Percentiles rank a stretch among this genome's conserved stretches.
phyloP scores from a whole-genome alignment of 1,140 invertebrate genomes.

The Drosophila neocordata region DNA sequence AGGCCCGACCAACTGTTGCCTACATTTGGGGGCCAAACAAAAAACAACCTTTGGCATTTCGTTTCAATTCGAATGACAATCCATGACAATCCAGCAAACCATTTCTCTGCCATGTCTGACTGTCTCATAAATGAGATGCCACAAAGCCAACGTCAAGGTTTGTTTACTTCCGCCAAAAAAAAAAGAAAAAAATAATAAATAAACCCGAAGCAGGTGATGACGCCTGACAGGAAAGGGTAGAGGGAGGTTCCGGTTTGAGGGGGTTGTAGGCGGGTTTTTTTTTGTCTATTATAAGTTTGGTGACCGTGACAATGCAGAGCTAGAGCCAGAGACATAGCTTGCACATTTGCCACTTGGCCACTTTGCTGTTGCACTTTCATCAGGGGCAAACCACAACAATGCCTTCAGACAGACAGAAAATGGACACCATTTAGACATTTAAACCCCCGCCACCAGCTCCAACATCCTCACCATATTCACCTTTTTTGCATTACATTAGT shows the following conservation, averaged over 20 bases:
- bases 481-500: slow-evolving; percentile 11
- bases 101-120: slow-evolving; percentile 22
- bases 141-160: slow-evolving; percentile 65
- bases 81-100: slow-evolving; percentile 28
- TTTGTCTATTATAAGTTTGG: slow-evolving; percentile 31
- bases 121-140: slow-evolving; percentile 67
- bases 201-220: not conserved
- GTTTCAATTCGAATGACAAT: slow-evolving; percentile 41
- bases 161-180: slow-evolving; percentile 73
- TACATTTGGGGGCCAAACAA: slow-evolving; percentile 47
- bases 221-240: not conserved
- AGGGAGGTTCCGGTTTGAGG: no score
- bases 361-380: slow-evolving; percentile 56
- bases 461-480: not conserved
- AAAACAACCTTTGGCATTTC: slow-evolving; percentile 52
- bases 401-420: slow-evolving; percentile 25
- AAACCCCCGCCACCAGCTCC: not conserved
- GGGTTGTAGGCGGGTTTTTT: not conserved
- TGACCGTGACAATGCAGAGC: slow-evolving; percentile 37
- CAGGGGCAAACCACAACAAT: slow-evolving; percentile 37
- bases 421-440: not conserved
- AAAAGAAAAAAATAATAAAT: not conserved
- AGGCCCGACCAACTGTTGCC: slow-evolving; percentile 35
- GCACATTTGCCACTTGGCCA: slow-evolving; percentile 21
- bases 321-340: slow-evolving; percentile 40